Conservation (phyloP, 2,888 invertebrate genomes). For the Hypolimnas misippus region DNA sequence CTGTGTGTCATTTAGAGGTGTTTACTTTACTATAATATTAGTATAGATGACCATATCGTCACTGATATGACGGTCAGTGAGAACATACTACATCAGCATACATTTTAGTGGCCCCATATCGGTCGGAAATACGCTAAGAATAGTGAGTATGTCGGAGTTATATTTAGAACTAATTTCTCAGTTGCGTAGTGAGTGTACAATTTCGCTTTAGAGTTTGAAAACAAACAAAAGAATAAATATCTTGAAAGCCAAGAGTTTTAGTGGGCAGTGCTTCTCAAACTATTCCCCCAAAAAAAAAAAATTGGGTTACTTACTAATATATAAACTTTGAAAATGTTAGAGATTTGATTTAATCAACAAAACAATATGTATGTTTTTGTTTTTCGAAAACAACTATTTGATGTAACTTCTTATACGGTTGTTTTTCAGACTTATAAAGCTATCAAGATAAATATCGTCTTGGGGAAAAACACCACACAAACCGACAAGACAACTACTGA, state of each 20-base stretch:
- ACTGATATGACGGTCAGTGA: no score
- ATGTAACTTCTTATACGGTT: neutral
- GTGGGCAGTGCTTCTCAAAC: neutral
- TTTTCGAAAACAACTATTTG: neutral
- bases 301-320: no score
- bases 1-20: no score
- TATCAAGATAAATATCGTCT: neutral
- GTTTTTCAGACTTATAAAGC: neutral
- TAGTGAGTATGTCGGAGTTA: neutral
- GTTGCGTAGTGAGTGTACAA: slow-evolving; percentile 23
- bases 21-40: no score
- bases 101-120: no score
- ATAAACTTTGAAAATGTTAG: neutral
- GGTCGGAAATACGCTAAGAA: neutral
- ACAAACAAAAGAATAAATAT: slow-evolving; percentile 28
- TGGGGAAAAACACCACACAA: neutral
- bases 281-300: no score
- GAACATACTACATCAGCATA: no score
- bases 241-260: slow-evolving; percentile 9
- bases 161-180: slow-evolving; percentile 18
- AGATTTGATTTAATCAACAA: no score
- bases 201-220: slow-evolving; percentile 21
- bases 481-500: neutral
- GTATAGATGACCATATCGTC: no score
- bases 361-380: no score